These are phyloP conservation scores for Drosophila paranaensis DNA, from an alignment of 2,888 invertebrate genomes.

Conservation along the genomic window DNA sequence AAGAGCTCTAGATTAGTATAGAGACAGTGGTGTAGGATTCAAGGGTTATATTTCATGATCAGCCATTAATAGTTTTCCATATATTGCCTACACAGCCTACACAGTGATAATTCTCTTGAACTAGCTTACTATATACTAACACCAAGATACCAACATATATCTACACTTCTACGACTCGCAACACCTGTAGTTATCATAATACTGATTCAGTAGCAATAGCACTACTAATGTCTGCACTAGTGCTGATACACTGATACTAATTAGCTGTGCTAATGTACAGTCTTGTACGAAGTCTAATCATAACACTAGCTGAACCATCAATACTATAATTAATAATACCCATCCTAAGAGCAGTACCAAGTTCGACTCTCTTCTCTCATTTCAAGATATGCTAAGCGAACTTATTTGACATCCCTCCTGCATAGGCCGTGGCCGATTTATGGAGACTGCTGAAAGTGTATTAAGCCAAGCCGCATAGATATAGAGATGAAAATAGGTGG, in stretches of 20 bases:
- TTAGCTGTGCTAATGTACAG: neutral
- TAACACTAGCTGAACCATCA: neutral
- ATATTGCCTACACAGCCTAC: too few relatives aligned
- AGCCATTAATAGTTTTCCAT: too few relatives aligned
- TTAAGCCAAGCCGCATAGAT: neutral
- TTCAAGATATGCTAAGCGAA: neutral
- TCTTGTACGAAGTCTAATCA: neutral
- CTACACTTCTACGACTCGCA: too few relatives aligned
- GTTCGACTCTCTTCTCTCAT: too few relatives aligned
- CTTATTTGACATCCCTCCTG: neutral
- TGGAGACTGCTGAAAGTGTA: slow-evolving; percentile 9
- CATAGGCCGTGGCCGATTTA: neutral
- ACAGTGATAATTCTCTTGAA: too few relatives aligned
- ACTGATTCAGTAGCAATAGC: neutral
- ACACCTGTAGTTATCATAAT: too few relatives aligned
- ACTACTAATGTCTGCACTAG: neutral
- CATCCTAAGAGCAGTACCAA: neutral
- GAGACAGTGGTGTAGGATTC: too few relatives aligned
- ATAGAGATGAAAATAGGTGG: neutral
- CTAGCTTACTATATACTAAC: too few relatives aligned
- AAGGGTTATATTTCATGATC: too few relatives aligned
- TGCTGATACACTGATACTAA: neutral
- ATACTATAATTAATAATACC: neutral
- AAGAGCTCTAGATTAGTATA: too few relatives aligned
- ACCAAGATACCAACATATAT: too few relatives aligned